Evolutionary conservation across 2,888 invertebrate genomes (phyloP), one percentile per base, ranked within the genome.

Genomic region (Hemistola chrysoprasaria): DNA sequence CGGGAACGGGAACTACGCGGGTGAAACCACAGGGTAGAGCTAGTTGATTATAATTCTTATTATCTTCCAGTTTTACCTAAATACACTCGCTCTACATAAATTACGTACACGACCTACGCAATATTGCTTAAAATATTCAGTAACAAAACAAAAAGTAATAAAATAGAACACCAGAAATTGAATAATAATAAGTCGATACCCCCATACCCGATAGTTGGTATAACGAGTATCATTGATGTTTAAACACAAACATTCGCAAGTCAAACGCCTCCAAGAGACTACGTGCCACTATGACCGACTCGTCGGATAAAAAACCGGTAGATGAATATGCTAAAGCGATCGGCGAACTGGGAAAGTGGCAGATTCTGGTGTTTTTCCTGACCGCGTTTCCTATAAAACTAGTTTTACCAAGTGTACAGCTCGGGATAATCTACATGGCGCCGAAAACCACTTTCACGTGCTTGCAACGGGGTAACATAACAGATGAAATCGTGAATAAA

Each of bases 391-490:
- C 93, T 2, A 83, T 91, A 32, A 93, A 93, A 71, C 91, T 93
- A 56, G 92, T 93, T 0, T 91, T 92, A 0, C 92, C 92, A 0
- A 94, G 93, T 92, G 92, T 93, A 53, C 92, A 93, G 53, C 71
- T 93, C 40, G 92, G 90, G 0, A 93, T 93, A 38, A 91, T 94
- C 21, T 94, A 94, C 56, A 75, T 93, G 53, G 93, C 93, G 3
- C 93, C 94, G 0, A 90, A 90, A n/a, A 86, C 90, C 0, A 62
- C 75, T 0, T 90, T 83, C 50, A 72, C 71, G 22, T 92, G 92
- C 57, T 62, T 65, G 0, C 51, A 60, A 10, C 65, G 63, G 3
- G 27, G 28, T 9, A 69, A 65, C 3, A 44, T 53, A 11, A 80
- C 82, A 0, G 56, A 59, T 1, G 47, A 33, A 8, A 52, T 74